Conservation (phyloP, 1,140 invertebrate genomes). For the Tigriopus japonicus region DNA sequence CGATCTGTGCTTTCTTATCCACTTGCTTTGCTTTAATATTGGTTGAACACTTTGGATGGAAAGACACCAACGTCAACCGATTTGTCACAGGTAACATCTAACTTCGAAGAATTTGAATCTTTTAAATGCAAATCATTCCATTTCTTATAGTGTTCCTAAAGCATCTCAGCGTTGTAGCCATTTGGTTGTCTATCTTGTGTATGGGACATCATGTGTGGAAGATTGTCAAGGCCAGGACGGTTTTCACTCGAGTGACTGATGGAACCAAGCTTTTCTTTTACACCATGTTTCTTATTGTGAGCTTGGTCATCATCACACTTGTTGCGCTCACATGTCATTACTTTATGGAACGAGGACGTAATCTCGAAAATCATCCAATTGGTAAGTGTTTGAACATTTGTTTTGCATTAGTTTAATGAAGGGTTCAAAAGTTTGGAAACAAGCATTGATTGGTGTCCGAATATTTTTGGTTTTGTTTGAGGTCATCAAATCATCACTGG, state of each 20-base stretch:
- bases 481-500: too few species aligned
- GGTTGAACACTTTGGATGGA: constrained; percentile 7
- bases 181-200: neutral
- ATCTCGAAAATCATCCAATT: too few species aligned
- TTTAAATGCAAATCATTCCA: too few species aligned
- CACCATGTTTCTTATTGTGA: neutral
- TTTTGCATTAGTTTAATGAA: too few species aligned
- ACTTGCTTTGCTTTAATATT: neutral
- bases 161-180: constrained; percentile 1
- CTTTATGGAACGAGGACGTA: neutral
- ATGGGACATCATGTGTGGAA: constrained; percentile 14
- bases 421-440: too few species aligned
- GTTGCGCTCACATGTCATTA: neutral
- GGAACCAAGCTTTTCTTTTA: constrained; percentile 2
- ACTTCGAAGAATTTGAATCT: too few species aligned
- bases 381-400: too few species aligned
- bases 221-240: constrained; percentile 6
- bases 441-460: too few species aligned
- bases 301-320: neutral
- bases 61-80: constrained; percentile 6
- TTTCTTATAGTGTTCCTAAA: neutral
- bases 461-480: too few species aligned
- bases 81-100: neutral
- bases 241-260: constrained; percentile 11
- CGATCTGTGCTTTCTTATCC: neutral